phyloP scores from a whole-genome alignment of 2,797 vertebrate species.

The Orestias chungarensis region DNA sequence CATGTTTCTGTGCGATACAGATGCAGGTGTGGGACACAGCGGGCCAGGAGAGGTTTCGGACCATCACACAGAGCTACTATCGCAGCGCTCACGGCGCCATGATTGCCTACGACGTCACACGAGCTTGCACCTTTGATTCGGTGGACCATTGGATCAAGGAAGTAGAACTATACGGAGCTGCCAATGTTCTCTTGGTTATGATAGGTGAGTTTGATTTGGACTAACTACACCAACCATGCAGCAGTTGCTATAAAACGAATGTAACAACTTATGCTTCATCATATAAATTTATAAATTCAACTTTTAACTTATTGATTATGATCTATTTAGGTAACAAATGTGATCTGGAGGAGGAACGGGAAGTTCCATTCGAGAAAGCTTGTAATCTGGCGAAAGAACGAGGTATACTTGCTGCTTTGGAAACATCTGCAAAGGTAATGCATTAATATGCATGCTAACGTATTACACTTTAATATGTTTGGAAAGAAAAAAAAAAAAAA shows the following conservation, averaged over 20 bases:
- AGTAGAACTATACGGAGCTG: slow-evolving; percentile 88
- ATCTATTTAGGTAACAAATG: slow-evolving; percentile 71
- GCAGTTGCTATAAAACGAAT: too few relatives aligned
- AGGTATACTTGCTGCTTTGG: slow-evolving; percentile 69
- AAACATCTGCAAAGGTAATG: slow-evolving; percentile 76
- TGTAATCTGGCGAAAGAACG: slow-evolving; percentile 64
- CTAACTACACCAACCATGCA: too few relatives aligned
- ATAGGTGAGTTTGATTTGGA: slow-evolving; percentile 80
- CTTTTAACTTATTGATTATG: background rate
- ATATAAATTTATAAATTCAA: too few relatives aligned
- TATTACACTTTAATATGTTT: too few relatives aligned
- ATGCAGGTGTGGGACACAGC: slow-evolving; percentile 97
- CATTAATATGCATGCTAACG: too few relatives aligned
- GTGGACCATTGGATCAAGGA: slow-evolving; percentile 91
- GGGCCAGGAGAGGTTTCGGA: slow-evolving; percentile 92
- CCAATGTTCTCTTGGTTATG: slow-evolving; percentile 87
- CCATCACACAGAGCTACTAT: slow-evolving; percentile 96
- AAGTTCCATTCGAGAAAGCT: slow-evolving; percentile 69
- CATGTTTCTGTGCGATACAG: slow-evolving; percentile 65
- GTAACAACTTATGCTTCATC: too few relatives aligned
- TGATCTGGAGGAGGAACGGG: slow-evolving; percentile 67
- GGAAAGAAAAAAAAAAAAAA: too few relatives aligned
- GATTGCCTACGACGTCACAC: slow-evolving; percentile 93
- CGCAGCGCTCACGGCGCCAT: slow-evolving; percentile 92
- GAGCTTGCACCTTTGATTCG: slow-evolving; percentile 86